Evolutionary conservation across 2,113 vertebrate species (phyloP).

Genomic region (Xiphophorus maculatus): DNA sequence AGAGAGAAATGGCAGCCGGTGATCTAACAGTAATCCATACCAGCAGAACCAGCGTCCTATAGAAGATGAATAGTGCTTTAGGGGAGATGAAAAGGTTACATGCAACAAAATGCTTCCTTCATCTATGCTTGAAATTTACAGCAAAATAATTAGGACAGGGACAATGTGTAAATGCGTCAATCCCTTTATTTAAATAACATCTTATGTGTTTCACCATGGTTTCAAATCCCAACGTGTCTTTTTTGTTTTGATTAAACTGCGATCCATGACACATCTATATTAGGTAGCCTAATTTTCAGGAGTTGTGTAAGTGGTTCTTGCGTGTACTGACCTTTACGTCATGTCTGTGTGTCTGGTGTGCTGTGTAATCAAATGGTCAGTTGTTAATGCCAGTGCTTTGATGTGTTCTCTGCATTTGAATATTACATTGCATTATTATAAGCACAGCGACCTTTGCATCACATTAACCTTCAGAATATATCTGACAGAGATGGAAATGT

Average conservation of each 20-base stretch:
- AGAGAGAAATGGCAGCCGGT: constrained; percentile 43
- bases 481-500: constrained; percentile 31
- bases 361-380: constrained; percentile 32
- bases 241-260: not conserved
- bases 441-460: constrained; percentile 42
- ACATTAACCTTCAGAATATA: constrained; percentile 40
- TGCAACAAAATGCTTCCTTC: constrained; percentile 42
- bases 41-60: constrained; percentile 56
- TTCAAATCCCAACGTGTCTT: not conserved
- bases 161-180: constrained; percentile 33
- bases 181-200: not conserved
- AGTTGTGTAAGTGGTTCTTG: constrained; percentile 3
- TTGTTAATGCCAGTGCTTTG: constrained; percentile 4
- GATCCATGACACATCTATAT: not conserved
- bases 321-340: constrained; percentile 23
- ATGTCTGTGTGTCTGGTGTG: constrained; percentile 28
- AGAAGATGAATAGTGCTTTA: constrained; percentile 55
- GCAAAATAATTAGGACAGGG: constrained; percentile 40
- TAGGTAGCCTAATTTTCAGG: constrained; percentile 7
- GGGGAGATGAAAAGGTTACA: constrained; percentile 73
- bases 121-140: constrained; percentile 67
- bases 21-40: constrained; percentile 69
- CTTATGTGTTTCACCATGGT: not conserved
- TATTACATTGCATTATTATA: constrained; percentile 26
- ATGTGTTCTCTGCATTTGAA: not conserved